Evolutionary conservation across 2,888 invertebrate species (phyloP), one percentile per base, ranked within the genome.

Genomic region (Rhabditoides inermis): DNA sequence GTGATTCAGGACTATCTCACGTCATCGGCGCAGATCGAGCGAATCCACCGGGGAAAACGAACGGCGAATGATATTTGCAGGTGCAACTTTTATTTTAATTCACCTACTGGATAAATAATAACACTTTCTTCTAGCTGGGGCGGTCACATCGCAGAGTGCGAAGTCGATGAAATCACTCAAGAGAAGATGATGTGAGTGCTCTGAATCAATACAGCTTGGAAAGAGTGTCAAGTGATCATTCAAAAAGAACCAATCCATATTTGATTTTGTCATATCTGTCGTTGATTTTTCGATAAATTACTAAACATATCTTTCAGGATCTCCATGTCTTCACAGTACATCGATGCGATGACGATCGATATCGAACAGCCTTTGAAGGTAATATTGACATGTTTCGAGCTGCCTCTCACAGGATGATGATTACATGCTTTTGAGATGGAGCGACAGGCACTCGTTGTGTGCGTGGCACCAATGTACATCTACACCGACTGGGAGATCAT

Each of bases 401-500:
- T 4, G 35, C 30, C 3, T 12, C 18, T 40, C 7, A n/a, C 20
- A 30, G 32, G 7, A 28, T 37, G 2, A 6, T 6, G 28, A 23
- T 12, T 15, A n/a, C 7, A 12, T 7, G 22, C 27, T 51, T 53
- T 26, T 49, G 58, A 60, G 45, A 57, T 55, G 40, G 42, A 28
- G 3, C 51, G 56, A 23, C 66, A 63, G 48, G 59, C 62, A 25
- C 55, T 73, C 45, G 73, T 73, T 10, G 69, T 73, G 2, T 73
- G 73, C 53, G 62, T 72, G 50, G 74, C 73, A 7, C 73, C 73
- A 27, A 70, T 73, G 72, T 72, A 72, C 58, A 69, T 69, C 51
- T 73, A 73, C 56, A 71, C 72, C 0, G 73, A 73, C 35, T 74
- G 73, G 73, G 68, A 74, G 52, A 75, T 73, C 32, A 60, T 73